Evolutionary conservation across 2,797 vertebrate genomes (phyloP).

Genomic region (Huso huso): DNA sequence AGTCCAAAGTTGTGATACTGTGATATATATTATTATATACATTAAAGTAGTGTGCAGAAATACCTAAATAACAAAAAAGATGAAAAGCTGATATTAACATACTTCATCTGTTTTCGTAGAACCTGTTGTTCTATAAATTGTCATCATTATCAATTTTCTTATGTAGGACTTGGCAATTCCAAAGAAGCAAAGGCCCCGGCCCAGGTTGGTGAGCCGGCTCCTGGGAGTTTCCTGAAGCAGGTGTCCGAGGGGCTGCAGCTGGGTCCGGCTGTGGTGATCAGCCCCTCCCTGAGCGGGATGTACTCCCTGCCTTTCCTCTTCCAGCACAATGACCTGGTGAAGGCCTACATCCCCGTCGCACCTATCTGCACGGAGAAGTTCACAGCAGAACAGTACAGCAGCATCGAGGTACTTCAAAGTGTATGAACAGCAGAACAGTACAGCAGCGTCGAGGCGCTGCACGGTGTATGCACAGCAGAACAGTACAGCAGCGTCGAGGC

Average conservation of each 20-base stretch:
- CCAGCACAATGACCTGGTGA: conserved; percentile 62
- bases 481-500: too few species aligned
- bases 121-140: too few species aligned
- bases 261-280: conserved; percentile 73
- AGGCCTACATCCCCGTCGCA: conserved; percentile 80
- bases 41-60: too few species aligned
- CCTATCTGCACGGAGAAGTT: conserved; percentile 94
- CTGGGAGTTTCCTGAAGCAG: conserved; percentile 66
- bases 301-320: conserved; percentile 87
- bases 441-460: too few species aligned
- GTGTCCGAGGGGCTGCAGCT: conserved; percentile 68
- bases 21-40: too few species aligned
- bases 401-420: conserved; percentile 59
- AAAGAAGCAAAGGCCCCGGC: conserved; percentile 64
- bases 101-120: too few species aligned
- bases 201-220: conserved; percentile 62
- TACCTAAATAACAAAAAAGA: too few species aligned
- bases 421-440: too few species aligned
- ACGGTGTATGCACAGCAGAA: too few species aligned
- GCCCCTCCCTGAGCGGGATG: conserved; percentile 93
- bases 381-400: conserved; percentile 60
- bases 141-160: too few species aligned
- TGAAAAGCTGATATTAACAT: too few species aligned
- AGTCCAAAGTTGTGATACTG: too few species aligned
- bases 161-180: conserved; percentile 74